Evolutionary conservation across 1,140 invertebrate species (phyloP), one percentile per base, ranked within the genome.

Genomic region (Papilio helenus): DNA sequence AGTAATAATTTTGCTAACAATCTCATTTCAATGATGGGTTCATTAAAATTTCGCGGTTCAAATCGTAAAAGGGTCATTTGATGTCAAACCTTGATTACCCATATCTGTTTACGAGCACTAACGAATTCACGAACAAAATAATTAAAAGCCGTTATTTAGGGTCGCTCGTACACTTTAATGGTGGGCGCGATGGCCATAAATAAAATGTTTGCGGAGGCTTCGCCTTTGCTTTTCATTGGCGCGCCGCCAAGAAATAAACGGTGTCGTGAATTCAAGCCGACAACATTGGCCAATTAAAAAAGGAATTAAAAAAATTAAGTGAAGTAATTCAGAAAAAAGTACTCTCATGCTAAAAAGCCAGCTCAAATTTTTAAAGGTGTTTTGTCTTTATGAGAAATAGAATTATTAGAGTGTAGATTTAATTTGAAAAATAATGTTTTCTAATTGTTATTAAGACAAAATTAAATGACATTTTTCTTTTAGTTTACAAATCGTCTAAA

Each of bases 171-270:
- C 44, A 49, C 23, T 42, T 74, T 74, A 74, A 49, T 74, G 23
- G 44, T 49, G 44, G 42, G 72, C 72, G 20, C 39, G 9, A 39
- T 46, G 72, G 72, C 20, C 42, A 74, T 74, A 74, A 74, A 74
- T 44, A 74, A 51, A 49, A 74, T 74, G 72, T 74, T 49, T 74
- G 42, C 44, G 42, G 44, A 74, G 72, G 72, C 44, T 74, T 74
- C 42, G 72, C 44, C 72, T 74, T 74, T 74, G 44, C 72, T 46
- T 74, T 74, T 46, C 72, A 44, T 49, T 74, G 72, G 72, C 39
- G 20, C 20, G 14, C n/a, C 5, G 72, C 72, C 72, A 74, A 73
- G 44, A 73, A 68, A 72, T 23, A 74, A 74, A 20, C 23, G 42
- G 20, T 26, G 39, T 72, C n/a, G 39, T 44, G 34, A 72, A 72